These are phyloP conservation scores for Octodonta nipae DNA, from an alignment of 2,888 invertebrate genomes.

Conservation along the genomic window DNA sequence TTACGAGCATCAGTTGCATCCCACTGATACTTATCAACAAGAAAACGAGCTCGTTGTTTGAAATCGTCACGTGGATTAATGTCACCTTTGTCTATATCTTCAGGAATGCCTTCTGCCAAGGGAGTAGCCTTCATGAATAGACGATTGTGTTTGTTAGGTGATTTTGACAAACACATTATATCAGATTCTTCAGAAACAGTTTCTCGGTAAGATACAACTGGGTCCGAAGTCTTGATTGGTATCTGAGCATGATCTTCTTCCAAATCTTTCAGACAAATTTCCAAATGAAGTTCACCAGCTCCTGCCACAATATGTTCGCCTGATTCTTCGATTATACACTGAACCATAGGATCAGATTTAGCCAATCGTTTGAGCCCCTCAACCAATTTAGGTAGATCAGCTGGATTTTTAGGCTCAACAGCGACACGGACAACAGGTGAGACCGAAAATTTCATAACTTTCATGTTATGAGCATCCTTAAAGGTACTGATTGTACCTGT, in stretches of 20 bases:
- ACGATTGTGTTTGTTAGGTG: constrained; percentile 98
- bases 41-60: constrained; percentile 79
- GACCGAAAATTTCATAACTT: constrained; percentile 99
- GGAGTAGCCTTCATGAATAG: constrained; percentile 59
- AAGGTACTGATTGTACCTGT: constrained; percentile 98
- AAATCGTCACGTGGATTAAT: constrained; percentile 94
- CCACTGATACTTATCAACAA: constrained; percentile 61
- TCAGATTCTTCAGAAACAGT: constrained; percentile 88
- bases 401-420: constrained; percentile 97
- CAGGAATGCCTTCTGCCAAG: constrained; percentile 91
- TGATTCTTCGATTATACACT: constrained; percentile 98
- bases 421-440: constrained; percentile 99
- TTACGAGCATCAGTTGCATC: constrained; percentile 96
- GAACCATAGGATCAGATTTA: constrained; percentile 99
- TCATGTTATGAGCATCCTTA: constrained; percentile 99
- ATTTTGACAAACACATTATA: constrained; percentile 94
- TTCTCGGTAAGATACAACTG: constrained; percentile 97
- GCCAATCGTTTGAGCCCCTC: constrained; percentile 97
- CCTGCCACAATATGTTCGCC: constrained; percentile 99
- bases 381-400: constrained; percentile 96
- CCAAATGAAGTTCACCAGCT: constrained; percentile 97
- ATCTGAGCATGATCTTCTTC: constrained; percentile 99
- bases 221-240: constrained; percentile 96
- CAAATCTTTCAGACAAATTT: constrained; percentile 97
- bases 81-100: constrained; percentile 93